These are phyloP conservation scores for Triplophysa rosa DNA, from an alignment of 2,113 vertebrate genomes.

Conservation along the genomic window DNA sequence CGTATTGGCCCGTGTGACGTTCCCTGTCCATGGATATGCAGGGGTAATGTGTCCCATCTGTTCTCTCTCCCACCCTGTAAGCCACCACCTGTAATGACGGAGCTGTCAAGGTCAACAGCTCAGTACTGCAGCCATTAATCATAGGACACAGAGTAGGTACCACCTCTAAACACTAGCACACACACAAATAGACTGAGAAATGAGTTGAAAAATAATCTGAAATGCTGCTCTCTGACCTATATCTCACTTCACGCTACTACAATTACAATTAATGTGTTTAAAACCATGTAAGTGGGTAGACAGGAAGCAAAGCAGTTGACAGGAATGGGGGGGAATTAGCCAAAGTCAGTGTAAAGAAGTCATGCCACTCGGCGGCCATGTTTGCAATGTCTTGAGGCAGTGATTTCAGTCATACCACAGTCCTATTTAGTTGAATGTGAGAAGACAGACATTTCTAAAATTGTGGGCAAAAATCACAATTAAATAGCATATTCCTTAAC, in stretches of 20 bases:
- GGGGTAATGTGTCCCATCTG: conserved; percentile 50
- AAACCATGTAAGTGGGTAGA: not conserved
- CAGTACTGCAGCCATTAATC: conserved; percentile 50
- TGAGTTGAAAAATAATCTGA: not conserved
- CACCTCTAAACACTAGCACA: not conserved
- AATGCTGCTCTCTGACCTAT: conserved; percentile 28
- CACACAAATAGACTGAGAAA: not conserved
- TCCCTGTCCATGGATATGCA: conserved; percentile 43
- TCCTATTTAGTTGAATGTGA: no score
- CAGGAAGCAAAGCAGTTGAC: not conserved
- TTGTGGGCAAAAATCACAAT: no score
- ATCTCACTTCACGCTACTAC: conserved; percentile 14
- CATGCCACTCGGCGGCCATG: no score
- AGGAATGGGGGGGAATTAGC: not conserved
- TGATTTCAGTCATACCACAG: no score
- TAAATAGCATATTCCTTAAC: no score
- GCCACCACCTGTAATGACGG: conserved; percentile 48
- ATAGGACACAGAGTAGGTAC: conserved; percentile 17
- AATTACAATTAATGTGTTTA: conserved; percentile 34
- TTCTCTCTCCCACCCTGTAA: conserved; percentile 36
- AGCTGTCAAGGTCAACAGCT: conserved; percentile 50
- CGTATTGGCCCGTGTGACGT: conserved; percentile 25
- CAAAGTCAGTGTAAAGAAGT: no score
- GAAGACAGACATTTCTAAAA: no score
- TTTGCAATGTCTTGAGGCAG: no score